phyloP scores from a whole-genome alignment of 64 coral and sea anemone genomes.

The Pocillopora damicornis region DNA sequence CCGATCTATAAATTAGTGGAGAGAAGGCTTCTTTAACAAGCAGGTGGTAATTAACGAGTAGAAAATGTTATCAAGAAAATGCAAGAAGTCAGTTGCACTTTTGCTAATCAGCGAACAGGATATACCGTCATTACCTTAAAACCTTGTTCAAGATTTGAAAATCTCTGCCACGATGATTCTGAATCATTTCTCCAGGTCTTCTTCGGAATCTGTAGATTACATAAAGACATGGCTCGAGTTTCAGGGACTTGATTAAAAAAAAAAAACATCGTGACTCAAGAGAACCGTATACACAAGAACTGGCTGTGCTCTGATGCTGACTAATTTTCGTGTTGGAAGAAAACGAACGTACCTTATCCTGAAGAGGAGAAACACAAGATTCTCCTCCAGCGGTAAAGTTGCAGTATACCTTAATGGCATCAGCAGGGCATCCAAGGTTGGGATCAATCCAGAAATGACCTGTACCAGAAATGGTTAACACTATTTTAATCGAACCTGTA shows the following conservation, averaged over 20 bases:
- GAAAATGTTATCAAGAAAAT: too few relatives aligned
- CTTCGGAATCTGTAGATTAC: slow-evolving; percentile 43
- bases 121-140: slow-evolving; percentile 44
- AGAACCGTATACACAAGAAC: too few relatives aligned
- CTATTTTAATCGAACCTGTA: neutral
- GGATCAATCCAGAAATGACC: slow-evolving; percentile 85
- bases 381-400: slow-evolving; percentile 77
- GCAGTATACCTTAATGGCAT: slow-evolving; percentile 84
- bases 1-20: slow-evolving; percentile 60
- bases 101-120: too few relatives aligned
- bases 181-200: slow-evolving; percentile 37
- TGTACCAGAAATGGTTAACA: neutral
- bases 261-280: too few relatives aligned
- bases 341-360: slow-evolving; percentile 45
- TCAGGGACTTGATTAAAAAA: too few relatives aligned
- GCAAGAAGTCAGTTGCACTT: too few relatives aligned
- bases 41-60: neutral
- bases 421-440: slow-evolving; percentile 76
- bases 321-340: too few relatives aligned
- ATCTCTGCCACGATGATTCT: slow-evolving; percentile 38
- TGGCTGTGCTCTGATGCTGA: too few relatives aligned
- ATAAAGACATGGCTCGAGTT: neutral
- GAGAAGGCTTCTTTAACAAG: neutral
- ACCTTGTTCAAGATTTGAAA: slow-evolving; percentile 49
- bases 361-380: slow-evolving; percentile 66